phyloP scores from a whole-genome alignment of 2,797 vertebrate genomes.

The Muraenolepis orangiensis region DNA sequence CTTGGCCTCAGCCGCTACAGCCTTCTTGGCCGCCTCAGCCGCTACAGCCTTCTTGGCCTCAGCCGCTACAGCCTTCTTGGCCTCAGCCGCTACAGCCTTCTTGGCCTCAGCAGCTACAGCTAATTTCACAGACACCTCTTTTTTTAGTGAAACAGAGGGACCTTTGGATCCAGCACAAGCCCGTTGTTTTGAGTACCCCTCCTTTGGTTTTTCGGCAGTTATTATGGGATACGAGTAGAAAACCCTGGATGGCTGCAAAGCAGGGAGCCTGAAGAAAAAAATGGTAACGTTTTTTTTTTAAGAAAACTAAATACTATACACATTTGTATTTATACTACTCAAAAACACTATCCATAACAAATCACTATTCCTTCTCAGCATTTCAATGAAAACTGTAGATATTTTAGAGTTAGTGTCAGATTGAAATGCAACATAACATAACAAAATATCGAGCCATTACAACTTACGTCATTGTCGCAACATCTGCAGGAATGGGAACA shows the following conservation, averaged over 20 bases:
- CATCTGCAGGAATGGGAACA: slow-evolving; percentile 51
- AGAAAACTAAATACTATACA: too few relatives aligned
- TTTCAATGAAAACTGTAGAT: not conserved
- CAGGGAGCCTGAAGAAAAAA: slow-evolving; percentile 25
- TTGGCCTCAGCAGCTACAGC: too few relatives aligned
- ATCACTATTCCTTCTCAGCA: not conserved
- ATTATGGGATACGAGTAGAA: slow-evolving; percentile 23
- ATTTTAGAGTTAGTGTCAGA: not conserved
- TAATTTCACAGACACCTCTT: not conserved
- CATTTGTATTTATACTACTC: not conserved
- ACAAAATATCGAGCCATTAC: slow-evolving; percentile 12
- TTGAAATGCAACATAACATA: not conserved
- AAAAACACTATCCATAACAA: too few relatives aligned
- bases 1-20: too few relatives aligned
- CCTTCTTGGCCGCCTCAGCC: too few relatives aligned
- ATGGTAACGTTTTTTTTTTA: too few relatives aligned
- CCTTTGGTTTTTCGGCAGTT: slow-evolving; percentile 26
- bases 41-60: too few relatives aligned
- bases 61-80: too few relatives aligned
- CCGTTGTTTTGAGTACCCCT: slow-evolving; percentile 16
- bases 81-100: too few relatives aligned
- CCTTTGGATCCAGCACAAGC: slow-evolving; percentile 22
- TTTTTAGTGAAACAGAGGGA: slow-evolving; percentile 7
- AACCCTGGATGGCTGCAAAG: slow-evolving; percentile 31
- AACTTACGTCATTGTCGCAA: slow-evolving; percentile 65